These are phyloP conservation scores for Oncorhynchus nerka DNA, from an alignment of 2,113 vertebrate genomes.

Conservation along the genomic window DNA sequence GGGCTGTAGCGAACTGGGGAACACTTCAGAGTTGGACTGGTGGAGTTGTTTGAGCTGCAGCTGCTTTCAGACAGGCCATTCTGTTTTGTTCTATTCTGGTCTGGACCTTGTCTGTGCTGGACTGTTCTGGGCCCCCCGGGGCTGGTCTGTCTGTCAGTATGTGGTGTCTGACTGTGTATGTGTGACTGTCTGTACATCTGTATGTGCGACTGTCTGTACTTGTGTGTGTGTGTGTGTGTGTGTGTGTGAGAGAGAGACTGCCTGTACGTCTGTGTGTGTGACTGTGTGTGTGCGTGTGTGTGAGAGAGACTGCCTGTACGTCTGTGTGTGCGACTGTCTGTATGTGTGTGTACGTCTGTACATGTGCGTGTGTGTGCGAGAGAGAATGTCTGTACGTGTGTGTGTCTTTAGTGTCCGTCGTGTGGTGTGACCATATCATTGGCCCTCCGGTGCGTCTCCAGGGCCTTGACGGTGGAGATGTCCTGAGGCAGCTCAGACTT, in stretches of 20 bases:
- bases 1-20: neutral
- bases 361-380: too few species aligned
- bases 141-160: conserved; percentile 5
- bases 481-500: conserved; percentile 98
- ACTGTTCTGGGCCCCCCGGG: neutral
- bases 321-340: too few species aligned
- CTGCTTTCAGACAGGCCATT: neutral
- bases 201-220: too few species aligned
- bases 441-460: conserved; percentile 92
- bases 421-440: conserved; percentile 86
- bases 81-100: conserved; percentile 39
- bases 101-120: conserved; percentile 37
- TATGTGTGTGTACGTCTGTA: too few species aligned
- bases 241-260: neutral
- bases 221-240: neutral
- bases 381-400: too few species aligned
- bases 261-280: too few species aligned
- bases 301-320: too few species aligned
- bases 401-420: conserved; percentile 85
- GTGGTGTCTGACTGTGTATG: conserved; percentile 18
- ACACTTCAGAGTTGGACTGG: neutral
- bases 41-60: neutral
- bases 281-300: too few species aligned
- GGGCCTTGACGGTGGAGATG: conserved; percentile 91
- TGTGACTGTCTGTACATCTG: neutral